A percentile compares a stretch with the other conserved stretches of the same genome.
Evolutionary conservation across 2,797 vertebrate species (phyloP).

Genomic region (Etheostoma nigrum): DNA sequence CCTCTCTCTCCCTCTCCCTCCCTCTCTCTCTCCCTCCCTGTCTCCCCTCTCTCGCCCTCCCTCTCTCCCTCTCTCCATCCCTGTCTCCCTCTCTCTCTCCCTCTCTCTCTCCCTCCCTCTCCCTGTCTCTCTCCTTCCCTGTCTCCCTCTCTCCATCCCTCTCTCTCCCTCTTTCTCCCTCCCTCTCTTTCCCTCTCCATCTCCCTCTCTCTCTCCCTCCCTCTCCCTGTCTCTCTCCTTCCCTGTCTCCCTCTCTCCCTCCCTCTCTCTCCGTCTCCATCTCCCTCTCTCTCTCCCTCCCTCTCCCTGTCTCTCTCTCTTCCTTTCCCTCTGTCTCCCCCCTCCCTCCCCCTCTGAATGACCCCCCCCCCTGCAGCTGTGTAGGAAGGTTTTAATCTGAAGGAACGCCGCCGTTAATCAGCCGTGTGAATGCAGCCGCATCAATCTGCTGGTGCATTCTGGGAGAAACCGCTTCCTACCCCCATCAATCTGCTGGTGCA

Average conservation of each 20-base stretch:
- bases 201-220: background rate
- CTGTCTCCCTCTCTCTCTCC: too few species aligned
- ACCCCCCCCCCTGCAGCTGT: conserved; percentile 57
- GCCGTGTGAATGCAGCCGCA: conserved; percentile 77
- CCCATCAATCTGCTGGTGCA: conserved; percentile 83
- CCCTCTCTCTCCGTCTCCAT: too few species aligned
- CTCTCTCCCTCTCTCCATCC: conserved; percentile 24
- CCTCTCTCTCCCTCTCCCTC: too few species aligned
- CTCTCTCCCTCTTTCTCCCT: background rate
- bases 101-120: too few species aligned
- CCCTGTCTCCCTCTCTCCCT: too few species aligned
- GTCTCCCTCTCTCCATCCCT: too few species aligned
- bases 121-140: too few species aligned
- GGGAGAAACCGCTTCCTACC: conserved; percentile 51
- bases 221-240: background rate
- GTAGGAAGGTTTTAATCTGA: conserved; percentile 83
- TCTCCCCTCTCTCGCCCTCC: too few species aligned
- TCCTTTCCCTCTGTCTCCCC: too few species aligned
- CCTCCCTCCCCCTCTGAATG: conserved; percentile 22
- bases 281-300: background rate
- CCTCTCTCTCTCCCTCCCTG: background rate
- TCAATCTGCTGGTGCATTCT: conserved; percentile 83
- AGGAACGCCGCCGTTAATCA: conserved; percentile 77
- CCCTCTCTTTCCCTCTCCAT: background rate
- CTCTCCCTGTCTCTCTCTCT: background rate